A percentile compares a stretch with the other conserved stretches of the same genome.
Conservation (phyloP, 2,888 invertebrate species). For the Sipha maydis region DNA sequence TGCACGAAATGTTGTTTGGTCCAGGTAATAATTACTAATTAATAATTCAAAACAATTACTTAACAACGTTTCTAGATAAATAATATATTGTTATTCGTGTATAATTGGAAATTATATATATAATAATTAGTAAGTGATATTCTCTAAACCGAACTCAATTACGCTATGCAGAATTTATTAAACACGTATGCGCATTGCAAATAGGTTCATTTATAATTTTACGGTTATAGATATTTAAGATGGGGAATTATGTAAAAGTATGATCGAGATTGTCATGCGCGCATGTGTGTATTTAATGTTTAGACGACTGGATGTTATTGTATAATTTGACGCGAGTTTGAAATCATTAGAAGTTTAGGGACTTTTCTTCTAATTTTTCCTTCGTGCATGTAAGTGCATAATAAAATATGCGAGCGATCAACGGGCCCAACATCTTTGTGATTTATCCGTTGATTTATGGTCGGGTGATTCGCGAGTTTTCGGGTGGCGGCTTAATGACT, state of each 20-base stretch:
- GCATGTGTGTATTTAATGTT: not conserved
- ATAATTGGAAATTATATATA: not conserved
- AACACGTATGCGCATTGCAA: not conserved
- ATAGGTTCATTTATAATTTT: slow-evolving; percentile 19
- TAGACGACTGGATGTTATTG: not conserved
- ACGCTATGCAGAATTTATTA: slow-evolving; percentile 1
- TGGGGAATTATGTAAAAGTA: not conserved
- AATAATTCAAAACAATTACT: not conserved
- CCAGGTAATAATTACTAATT: not conserved
- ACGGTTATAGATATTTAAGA: not conserved
- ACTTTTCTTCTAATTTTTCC: not conserved
- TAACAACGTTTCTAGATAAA: too few species aligned
- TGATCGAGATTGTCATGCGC: too few species aligned
- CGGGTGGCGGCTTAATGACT: not conserved
- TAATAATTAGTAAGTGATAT: not conserved
- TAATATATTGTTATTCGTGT: too few species aligned
- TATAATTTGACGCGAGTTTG: not conserved
- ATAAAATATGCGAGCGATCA: not conserved
- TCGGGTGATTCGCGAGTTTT: not conserved
- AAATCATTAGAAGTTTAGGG: not conserved
- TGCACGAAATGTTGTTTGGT: not conserved
- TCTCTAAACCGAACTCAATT: not conserved
- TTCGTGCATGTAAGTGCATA: not conserved
- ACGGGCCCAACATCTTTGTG: not conserved
- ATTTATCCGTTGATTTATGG: slow-evolving; percentile 25